Evolutionary conservation across 2,888 invertebrate species (phyloP).

Genomic region (Trichogramma evanescens): DNA sequence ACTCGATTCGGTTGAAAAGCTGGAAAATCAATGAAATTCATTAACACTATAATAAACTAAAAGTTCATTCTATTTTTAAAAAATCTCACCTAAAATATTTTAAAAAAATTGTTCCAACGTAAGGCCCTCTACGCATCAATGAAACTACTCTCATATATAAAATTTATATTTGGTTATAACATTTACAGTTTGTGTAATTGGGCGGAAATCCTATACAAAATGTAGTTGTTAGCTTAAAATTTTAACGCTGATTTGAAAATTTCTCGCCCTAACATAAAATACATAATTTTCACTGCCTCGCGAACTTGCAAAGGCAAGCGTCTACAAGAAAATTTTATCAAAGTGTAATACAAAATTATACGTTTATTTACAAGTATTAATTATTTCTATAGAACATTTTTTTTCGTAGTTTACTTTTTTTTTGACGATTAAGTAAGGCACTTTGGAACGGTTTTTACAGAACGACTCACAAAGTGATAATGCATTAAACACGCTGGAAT

Average conservation of each 20-base stretch:
- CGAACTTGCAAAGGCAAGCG: neutral
- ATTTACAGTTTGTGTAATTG: conserved; percentile 18
- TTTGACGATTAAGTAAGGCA: conserved; percentile 39
- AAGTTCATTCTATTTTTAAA: neutral
- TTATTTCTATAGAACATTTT: conserved; percentile 21
- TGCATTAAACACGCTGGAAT: conserved; percentile 12
- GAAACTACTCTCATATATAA: conserved; percentile 17
- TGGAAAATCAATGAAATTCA: conserved; percentile 27
- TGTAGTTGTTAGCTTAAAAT: too few species aligned
- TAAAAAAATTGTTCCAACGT: conserved; percentile 5
- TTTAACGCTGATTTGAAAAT: conserved; percentile 4
- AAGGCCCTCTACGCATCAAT: conserved; percentile 17
- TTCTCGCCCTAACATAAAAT: conserved; percentile 20
- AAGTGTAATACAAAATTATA: conserved; percentile 37
- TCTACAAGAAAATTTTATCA: conserved; percentile 12
- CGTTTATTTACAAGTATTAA: conserved; percentile 33
- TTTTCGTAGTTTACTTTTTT: conserved; percentile 19
- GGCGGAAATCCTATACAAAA: too few species aligned
- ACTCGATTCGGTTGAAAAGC: conserved; percentile 34
- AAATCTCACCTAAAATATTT: conserved; percentile 17
- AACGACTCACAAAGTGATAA: conserved; percentile 13
- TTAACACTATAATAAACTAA: neutral
- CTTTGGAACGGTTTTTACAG: conserved; percentile 42
- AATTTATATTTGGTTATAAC: conserved; percentile 23
- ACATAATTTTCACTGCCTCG: conserved; percentile 16